Conservation (phyloP, 2,113 vertebrate genomes). For the Scatophagus argus region DNA sequence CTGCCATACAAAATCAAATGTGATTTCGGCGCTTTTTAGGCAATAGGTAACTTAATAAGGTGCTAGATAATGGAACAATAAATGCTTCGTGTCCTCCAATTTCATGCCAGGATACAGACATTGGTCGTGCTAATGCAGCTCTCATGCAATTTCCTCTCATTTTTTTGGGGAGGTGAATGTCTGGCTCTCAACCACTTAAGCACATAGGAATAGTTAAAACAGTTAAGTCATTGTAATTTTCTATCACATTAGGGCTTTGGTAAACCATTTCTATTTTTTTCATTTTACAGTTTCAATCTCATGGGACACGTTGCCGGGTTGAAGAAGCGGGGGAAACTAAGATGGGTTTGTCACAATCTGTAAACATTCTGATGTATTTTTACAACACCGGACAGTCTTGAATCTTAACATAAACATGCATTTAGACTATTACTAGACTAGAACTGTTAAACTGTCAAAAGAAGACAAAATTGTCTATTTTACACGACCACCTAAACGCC, state of each 20-base stretch:
- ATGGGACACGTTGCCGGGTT: no score
- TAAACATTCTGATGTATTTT: no score
- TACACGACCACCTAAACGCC: no score
- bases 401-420: background rate
- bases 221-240: no score
- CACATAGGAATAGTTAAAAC: background rate
- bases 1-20: background rate
- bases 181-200: background rate
- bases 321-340: background rate
- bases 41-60: slow-evolving; percentile 6
- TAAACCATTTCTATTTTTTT: background rate
- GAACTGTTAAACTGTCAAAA: background rate
- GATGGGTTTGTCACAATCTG: no score
- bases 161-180: background rate
- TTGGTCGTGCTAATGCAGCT: background rate
- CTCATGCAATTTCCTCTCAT: background rate
- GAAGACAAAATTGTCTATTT: background rate
- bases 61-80: background rate
- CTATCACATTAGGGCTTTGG: no score
- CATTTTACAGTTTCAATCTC: no score
- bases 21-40: slow-evolving; percentile 18
- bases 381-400: no score
- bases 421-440: background rate
- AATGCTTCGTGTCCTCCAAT: background rate
- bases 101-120: background rate